Evolutionary conservation across 2,888 invertebrate species (phyloP), one percentile per base, ranked within the genome.

Genomic region (Drosophila paranaensis): DNA sequence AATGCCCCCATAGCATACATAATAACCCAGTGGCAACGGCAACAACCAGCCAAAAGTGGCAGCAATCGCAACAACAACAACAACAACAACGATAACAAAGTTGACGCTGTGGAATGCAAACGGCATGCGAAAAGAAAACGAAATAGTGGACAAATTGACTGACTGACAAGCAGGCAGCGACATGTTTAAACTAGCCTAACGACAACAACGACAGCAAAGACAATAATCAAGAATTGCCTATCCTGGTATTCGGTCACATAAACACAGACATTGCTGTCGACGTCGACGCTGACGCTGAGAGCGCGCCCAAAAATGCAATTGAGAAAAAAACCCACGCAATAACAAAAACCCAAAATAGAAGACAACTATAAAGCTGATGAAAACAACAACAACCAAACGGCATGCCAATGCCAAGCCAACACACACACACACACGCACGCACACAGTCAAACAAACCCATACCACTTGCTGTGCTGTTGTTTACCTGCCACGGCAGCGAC

Each of bases 251-350:
- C 70, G 71, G 48, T 48, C 64, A 74, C 58, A 50, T 51, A 61
- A 9, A 60, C 54, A 37, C 33, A 57, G 20, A 45, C 35, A 57
- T 40, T 37, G 13, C 37, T n/a, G 43, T 25, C 63, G 35, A n/a
- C 48, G 53, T 54, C 25, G 54, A 25, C 45, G 50, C 10, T 42
- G 66, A 71, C 30, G 48, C 6, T 50, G 16, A 50, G 61, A 79
- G 77, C 83, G 82, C 81, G 64, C 76, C 76, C 74, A 84, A 82
- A 82, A 83, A 89, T 89, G 87, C 87, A 89, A 83, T 89, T 79
- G 87, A 89, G 87, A 74, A 76, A 76, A 83, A 84, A 89, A 84
- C 84, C 84, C 84, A 84, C 88, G 75, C 88, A 88, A 77, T 81
- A 82, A 60, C 60, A 61, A 77, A 79, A 85, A 86, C 81, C 83